Conservation (phyloP, 2,113 vertebrate genomes). For the Meleagris gallopavo region DNA sequence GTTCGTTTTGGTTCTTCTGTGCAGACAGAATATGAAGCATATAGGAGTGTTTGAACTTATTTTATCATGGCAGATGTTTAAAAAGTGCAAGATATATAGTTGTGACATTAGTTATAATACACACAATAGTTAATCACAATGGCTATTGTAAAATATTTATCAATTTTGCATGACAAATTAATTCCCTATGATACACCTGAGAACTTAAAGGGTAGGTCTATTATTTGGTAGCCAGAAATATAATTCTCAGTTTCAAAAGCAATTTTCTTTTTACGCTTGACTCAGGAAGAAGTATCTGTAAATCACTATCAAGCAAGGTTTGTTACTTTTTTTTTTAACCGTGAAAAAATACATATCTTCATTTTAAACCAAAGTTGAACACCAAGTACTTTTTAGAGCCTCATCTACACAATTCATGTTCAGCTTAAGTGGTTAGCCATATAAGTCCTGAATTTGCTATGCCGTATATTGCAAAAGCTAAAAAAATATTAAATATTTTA, state of each 20-base stretch:
- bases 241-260: background rate
- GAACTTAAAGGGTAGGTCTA: background rate
- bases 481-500: background rate
- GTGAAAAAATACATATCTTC: background rate
- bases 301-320: background rate
- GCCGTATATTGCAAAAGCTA: background rate
- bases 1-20: background rate
- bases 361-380: background rate
- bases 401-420: accelerated
- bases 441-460: background rate
- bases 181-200: background rate
- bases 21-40: constrained; percentile 31
- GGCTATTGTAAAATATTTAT: background rate
- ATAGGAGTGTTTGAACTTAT: background rate
- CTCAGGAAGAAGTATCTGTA: background rate
- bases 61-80: background rate
- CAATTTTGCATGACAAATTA: background rate
- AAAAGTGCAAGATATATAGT: background rate
- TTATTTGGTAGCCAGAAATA: background rate
- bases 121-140: background rate
- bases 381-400: background rate
- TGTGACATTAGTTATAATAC: background rate
- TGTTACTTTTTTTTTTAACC: background rate
- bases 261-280: background rate
- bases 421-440: background rate